Base-by-base conservation (phyloP, 2,797 vertebrate genomes). In the Ptychobarbus kaznakovi region DNA sequence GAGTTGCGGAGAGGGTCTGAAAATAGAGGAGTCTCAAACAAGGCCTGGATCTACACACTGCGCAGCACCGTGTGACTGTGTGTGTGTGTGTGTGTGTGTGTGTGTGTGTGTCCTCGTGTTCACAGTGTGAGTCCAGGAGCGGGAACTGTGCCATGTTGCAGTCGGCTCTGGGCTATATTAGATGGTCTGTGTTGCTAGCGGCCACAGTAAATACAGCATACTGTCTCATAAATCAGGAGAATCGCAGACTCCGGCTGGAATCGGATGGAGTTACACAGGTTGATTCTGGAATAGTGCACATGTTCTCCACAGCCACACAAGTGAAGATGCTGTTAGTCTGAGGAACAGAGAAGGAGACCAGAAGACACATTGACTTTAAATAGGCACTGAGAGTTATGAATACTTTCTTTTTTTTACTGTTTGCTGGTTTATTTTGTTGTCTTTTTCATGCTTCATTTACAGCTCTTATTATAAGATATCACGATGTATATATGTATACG, bases 21-120 rank as follows among this genome's bases (percentile, higher is more conserved):
- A 87, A 80, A 84, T 76, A 80, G 81, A 68, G 76, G 9, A 8
- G 11, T 75, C 49, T 82, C 61, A 40, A 66, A 51, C 44, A 58
- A 82, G 68, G 65, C 25, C 80, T 83, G 80, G 56, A 51, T 51
- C 49, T 8, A 38, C 61, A 53, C n/a, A 66, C 74, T 80, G 68
- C 2, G 63, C 49, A 84, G 58, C 51, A 56, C 63, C 53, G 22
- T 83, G 65, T 49, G 28, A 66, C 40, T 61, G 25, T 42, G 25
- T 66, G 22, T 86, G 38, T 81, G 82, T 69, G 38, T 80, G 82
- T 69, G 22, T 83, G 65, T 49, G 28, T 58, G 32, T 61, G 25
- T 42, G 25, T 66, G 22, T 86, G 32, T 81, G 80, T 69, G 9
- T 83, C 20, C 80, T 32, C 73, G 20, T 81, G 44, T 80, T 18